Conservation (phyloP, 2,888 invertebrate species). For the Epiblema foenella region DNA sequence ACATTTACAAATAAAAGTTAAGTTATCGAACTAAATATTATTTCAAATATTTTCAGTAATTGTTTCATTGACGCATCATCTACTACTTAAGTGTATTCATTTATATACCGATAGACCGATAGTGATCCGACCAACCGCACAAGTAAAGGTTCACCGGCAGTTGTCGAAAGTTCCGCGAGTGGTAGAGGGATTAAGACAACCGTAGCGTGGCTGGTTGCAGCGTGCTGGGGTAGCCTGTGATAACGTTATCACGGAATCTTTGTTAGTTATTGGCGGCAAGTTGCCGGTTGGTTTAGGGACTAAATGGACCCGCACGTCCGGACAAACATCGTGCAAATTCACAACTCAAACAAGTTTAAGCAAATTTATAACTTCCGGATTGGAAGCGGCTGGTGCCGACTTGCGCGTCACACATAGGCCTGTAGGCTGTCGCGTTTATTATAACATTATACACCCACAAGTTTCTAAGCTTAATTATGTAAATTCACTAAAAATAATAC, state of each 20-base stretch:
- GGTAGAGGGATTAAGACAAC: slow-evolving; percentile 45
- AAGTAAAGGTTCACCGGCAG: slow-evolving; percentile 16
- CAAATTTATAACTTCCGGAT: slow-evolving; percentile 81
- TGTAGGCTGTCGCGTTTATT: slow-evolving; percentile 45
- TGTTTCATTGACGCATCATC: not conserved
- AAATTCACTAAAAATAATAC: not conserved
- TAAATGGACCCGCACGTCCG: slow-evolving; percentile 81
- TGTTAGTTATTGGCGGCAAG: slow-evolving; percentile 70
- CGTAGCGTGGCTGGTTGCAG: slow-evolving; percentile 22
- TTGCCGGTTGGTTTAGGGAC: slow-evolving; percentile 75
- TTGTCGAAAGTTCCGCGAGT: slow-evolving; percentile 27
- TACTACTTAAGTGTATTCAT: not conserved
- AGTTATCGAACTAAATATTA: not conserved
- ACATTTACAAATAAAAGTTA: not conserved
- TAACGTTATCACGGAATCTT: slow-evolving; percentile 65
- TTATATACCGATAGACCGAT: not conserved
- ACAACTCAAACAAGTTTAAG: slow-evolving; percentile 81
- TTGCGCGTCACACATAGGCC: slow-evolving; percentile 46
- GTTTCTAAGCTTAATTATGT: not conserved
- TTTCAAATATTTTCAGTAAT: too few species aligned
- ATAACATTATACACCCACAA: slow-evolving; percentile 44
- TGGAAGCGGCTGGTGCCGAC: slow-evolving; percentile 66
- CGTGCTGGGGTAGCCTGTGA: slow-evolving; percentile 45
- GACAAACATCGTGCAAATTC: slow-evolving; percentile 79
- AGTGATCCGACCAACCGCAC: not conserved